A percentile compares a stretch with the other conserved stretches of the same genome.
Conservation (phyloP, 1,140 invertebrate species). For the Matsumurasca onukii region DNA sequence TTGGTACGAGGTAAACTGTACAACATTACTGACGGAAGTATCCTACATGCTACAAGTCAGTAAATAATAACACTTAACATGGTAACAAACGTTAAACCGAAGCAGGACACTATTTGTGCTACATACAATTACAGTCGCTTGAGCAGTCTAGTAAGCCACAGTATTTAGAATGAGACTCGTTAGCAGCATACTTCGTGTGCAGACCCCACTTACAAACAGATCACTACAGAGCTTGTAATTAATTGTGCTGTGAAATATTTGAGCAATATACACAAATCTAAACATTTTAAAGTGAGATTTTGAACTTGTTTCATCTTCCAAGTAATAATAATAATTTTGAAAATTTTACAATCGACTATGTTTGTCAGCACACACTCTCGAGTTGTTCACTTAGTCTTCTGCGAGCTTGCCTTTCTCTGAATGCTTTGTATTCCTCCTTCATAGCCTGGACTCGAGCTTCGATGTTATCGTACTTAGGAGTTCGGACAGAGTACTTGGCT, state of each 20-base stretch:
- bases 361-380: constrained; percentile 73
- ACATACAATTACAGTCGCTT: constrained; percentile 6
- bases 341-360: too few species aligned
- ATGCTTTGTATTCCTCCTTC: constrained; percentile 94
- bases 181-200: neutral
- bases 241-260: too few species aligned
- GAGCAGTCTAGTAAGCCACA: constrained; percentile 26
- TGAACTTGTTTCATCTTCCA: too few species aligned
- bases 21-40: neutral
- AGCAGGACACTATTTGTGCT: constrained; percentile 11
- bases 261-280: too few species aligned
- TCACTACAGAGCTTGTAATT: too few species aligned
- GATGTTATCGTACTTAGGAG: constrained; percentile 73
- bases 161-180: constrained; percentile 21
- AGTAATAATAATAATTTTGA: too few species aligned
- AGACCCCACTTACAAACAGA: too few species aligned
- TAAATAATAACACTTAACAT: neutral
- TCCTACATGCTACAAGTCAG: constrained; percentile 1
- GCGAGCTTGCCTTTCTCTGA: constrained; percentile 79
- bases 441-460: constrained; percentile 90
- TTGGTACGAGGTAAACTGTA: constrained; percentile 12
- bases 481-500: constrained; percentile 56
- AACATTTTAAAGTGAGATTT: too few species aligned
- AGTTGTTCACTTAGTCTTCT: constrained; percentile 66
- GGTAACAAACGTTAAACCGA: constrained; percentile 11